These are phyloP conservation scores for Lithobates pipiens DNA, from an alignment of 2,797 vertebrate genomes.

Conservation along the genomic window DNA sequence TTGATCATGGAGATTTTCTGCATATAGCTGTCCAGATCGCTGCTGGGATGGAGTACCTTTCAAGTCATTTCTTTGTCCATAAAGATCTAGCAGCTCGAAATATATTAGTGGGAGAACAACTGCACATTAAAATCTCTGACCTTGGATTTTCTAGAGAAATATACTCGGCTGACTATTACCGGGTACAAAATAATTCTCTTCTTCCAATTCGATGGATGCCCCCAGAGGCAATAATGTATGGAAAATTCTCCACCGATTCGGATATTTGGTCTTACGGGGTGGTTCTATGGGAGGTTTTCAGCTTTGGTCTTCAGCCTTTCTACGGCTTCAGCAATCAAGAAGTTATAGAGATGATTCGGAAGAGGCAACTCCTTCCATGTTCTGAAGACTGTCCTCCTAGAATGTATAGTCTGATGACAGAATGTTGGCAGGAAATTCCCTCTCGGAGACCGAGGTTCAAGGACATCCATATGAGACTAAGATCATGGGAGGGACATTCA, in stretches of 20 bases:
- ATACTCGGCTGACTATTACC: conserved; percentile 93
- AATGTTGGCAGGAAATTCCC: conserved; percentile 97
- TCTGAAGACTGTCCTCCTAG: conserved; percentile 96
- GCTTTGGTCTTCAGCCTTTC: conserved; percentile 95
- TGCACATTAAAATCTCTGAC: conserved; percentile 95
- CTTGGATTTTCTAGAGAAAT: conserved; percentile 94
- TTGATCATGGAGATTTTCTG: conserved; percentile 95
- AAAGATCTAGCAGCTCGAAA: conserved; percentile 97
- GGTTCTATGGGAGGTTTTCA: conserved; percentile 97
- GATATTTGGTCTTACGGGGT: conserved; percentile 98
- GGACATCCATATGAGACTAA: conserved; percentile 89
- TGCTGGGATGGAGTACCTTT: conserved; percentile 95
- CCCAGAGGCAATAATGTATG: conserved; percentile 92
- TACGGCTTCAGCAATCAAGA: conserved; percentile 98
- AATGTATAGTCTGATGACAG: conserved; percentile 94
- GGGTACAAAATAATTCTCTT: conserved; percentile 89
- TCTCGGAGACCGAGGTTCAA: conserved; percentile 92
- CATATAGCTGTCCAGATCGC: conserved; percentile 92
- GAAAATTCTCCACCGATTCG: conserved; percentile 94
- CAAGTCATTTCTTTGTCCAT: conserved; percentile 92
- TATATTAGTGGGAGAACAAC: conserved; percentile 93
- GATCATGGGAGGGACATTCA: conserved; percentile 94
- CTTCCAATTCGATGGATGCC: conserved; percentile 98
- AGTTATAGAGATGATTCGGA: conserved; percentile 97
- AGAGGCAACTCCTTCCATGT: conserved; percentile 92